A percentile compares a stretch with the other conserved stretches of the same genome.
Conservation (phyloP, 2,113 vertebrate genomes). For the Gavialis gangeticus region DNA sequence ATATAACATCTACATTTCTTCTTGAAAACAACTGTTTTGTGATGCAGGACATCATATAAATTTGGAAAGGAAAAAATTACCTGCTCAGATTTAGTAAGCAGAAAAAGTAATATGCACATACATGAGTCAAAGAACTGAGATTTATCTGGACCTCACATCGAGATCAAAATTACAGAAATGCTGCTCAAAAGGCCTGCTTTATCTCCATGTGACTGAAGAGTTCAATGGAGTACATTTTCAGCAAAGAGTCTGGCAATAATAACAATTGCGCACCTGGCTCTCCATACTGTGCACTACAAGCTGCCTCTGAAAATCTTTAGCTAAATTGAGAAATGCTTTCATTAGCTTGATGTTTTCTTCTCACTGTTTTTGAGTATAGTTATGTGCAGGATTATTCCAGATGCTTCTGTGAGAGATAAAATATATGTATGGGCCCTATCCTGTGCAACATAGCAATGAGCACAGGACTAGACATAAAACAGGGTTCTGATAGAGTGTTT, state of each 20-base stretch:
- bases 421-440: too few species aligned
- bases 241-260: background rate
- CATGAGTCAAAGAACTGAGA: background rate
- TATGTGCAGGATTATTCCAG: background rate
- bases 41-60: background rate
- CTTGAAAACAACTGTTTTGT: background rate
- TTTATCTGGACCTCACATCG: background rate
- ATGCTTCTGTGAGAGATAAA: background rate
- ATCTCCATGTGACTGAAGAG: background rate
- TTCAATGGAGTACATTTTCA: background rate
- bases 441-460: too few species aligned
- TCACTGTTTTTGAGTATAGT: background rate
- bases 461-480: too few species aligned
- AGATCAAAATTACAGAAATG: conserved; percentile 32
- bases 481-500: too few species aligned
- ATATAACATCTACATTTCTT: background rate
- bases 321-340: background rate
- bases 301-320: background rate
- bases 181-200: background rate
- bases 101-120: background rate
- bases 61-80: background rate
- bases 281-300: background rate
- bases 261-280: background rate
- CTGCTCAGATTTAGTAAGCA: background rate
- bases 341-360: background rate